Percentiles rank a stretch among this genome's conserved stretches.
These are phyloP conservation scores for Siniperca undulata DNA, from an alignment of 2,797 vertebrate genomes.

Conservation along the genomic window DNA sequence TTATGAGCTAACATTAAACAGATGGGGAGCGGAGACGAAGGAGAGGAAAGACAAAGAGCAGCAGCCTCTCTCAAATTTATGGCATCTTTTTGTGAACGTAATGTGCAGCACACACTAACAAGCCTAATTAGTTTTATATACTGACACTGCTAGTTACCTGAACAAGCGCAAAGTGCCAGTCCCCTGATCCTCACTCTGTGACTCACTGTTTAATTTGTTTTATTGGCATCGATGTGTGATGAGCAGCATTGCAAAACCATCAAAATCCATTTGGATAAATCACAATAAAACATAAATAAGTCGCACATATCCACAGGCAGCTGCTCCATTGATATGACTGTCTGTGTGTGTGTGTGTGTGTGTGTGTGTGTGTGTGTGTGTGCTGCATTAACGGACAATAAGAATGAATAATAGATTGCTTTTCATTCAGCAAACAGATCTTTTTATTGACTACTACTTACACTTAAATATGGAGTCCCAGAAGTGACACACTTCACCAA, in stretches of 20 bases:
- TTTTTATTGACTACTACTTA: slow-evolving; percentile 14
- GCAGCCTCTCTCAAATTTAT: slow-evolving; percentile 45
- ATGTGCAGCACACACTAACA: slow-evolving; percentile 46
- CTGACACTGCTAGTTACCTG: slow-evolving; percentile 48
- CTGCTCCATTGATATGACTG: neutral
- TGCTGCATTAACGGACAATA: neutral
- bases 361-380: slow-evolving; percentile 3
- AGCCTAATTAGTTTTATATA: slow-evolving; percentile 57
- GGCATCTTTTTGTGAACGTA: slow-evolving; percentile 22
- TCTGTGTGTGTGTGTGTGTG: neutral
- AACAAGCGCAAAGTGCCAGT: slow-evolving; percentile 9
- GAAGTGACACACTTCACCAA: neutral
- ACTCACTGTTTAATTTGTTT: slow-evolving; percentile 32
- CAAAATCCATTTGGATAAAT: slow-evolving; percentile 23
- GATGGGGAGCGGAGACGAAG: slow-evolving; percentile 46
- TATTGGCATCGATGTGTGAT: slow-evolving; percentile 12
- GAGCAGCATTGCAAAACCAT: neutral
- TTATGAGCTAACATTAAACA: slow-evolving; percentile 69
- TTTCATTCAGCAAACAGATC: neutral
- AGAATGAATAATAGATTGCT: slow-evolving; percentile 7
- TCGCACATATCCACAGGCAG: neutral
- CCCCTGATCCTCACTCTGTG: slow-evolving; percentile 2
- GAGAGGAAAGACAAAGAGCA: slow-evolving; percentile 48
- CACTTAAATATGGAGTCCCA: neutral
- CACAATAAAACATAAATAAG: slow-evolving; percentile 22